Evolutionary conservation across 2,113 vertebrate genomes (phyloP).

Genomic region (Podiceps cristatus): DNA sequence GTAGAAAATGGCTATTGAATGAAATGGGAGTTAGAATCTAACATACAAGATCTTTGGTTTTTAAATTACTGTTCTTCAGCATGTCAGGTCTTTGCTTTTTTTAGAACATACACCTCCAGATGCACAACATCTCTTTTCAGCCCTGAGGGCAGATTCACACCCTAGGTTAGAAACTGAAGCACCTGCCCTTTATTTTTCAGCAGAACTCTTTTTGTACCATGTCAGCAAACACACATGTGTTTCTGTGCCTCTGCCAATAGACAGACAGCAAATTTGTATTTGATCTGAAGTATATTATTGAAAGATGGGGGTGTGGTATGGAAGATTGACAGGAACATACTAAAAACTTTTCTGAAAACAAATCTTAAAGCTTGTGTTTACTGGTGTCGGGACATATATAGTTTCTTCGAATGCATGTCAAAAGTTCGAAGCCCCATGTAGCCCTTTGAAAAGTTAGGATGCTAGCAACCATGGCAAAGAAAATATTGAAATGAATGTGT

Average conservation of each 20-base stretch:
- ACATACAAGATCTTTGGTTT: neutral
- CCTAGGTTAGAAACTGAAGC: neutral
- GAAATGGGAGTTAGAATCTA: neutral
- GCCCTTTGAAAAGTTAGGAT: neutral
- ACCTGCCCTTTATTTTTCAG: neutral
- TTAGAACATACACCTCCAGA: neutral
- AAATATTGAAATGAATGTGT: neutral
- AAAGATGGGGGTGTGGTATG: neutral
- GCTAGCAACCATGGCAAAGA: neutral
- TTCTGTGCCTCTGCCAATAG: neutral
- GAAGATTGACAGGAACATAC: neutral
- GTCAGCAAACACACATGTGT: neutral
- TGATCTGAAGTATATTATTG: neutral
- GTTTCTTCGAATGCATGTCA: neutral
- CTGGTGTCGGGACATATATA: neutral
- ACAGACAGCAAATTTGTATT: neutral
- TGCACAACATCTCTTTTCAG: neutral
- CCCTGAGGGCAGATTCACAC: neutral
- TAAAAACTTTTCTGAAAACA: neutral
- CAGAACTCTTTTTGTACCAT: neutral
- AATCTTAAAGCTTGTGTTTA: neutral
- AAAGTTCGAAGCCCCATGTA: neutral
- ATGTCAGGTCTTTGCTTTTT: neutral
- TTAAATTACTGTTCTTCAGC: neutral
- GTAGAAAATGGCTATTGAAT: neutral